Evolutionary conservation across 2,888 invertebrate genomes (phyloP), one percentile per base, ranked within the genome.

Genomic region (Euclidia mi): DNA sequence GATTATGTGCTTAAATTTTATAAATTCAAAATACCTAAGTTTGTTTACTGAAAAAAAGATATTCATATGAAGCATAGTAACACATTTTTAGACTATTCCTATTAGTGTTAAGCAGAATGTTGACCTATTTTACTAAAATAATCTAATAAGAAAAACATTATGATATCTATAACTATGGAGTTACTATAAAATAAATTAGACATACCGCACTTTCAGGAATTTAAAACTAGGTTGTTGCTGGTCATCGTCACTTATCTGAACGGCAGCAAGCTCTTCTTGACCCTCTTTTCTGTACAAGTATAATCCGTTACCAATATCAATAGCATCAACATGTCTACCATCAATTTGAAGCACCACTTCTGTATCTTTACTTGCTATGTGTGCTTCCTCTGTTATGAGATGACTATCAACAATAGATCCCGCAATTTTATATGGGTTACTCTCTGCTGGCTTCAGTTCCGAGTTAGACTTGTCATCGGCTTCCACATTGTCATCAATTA

Each of bases 191-290:
- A 44, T 11, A 1, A 44, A 11, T 7, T 17, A 25, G 6, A 82
- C 92, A 91, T 53, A 95, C 95, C 94, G 89, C 29, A 95, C 94
- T 92, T 94, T 94, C 17, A 95, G 85, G 78, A 92, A 94, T 69
- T 95, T 94, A 65, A 92, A 91, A 58, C 81, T 89, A 6, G 91
- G 89, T 45, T 89, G 88, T 35, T 89, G 87, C 48, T 88, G 85
- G 18, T 91, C 85, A 66, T 87, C 89, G 64, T 91, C 85, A 48
- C 89, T 78, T 4, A 95, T 92, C 69, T 94, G 94, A 10, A 95
- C 89, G 2, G 94, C 94, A 0, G 94, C 94, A 34, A 94, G 73
- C 63, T 94, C 94, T 53, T 91, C 90, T 38, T 88, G 85, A 1
- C 92, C 94, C 18, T 88, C 87, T 58, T 88, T 91, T 46, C 94